Percentiles rank a stretch among this genome's conserved stretches.
Evolutionary conservation across 2,888 invertebrate genomes (phyloP).

Genomic region (Caenorhabditis uteleia): DNA sequence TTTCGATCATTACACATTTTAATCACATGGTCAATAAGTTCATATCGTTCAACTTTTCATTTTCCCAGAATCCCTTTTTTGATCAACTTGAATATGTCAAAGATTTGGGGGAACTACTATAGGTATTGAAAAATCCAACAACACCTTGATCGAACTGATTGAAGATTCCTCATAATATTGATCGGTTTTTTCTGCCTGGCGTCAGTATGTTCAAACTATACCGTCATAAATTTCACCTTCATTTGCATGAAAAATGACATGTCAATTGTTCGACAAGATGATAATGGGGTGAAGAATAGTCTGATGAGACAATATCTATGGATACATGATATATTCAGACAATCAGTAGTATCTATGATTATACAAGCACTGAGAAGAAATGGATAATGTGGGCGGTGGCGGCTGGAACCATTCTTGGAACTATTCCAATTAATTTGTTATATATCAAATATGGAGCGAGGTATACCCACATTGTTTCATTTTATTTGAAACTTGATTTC

Average conservation of each 20-base stretch:
- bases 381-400: conserved; percentile 59
- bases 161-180: conserved; percentile 33
- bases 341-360: conserved; percentile 44
- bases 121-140: no score
- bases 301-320: no score
- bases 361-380: conserved; percentile 48
- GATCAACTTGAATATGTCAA: no score
- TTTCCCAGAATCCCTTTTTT: no score
- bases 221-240: conserved; percentile 56
- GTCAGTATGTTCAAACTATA: conserved; percentile 51
- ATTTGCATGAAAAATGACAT: conserved; percentile 56
- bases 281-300: no score
- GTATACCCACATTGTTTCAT: conserved; percentile 4
- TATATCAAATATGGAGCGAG: conserved; percentile 59
- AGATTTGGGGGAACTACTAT: no score
- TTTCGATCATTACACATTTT: no score
- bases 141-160: no score
- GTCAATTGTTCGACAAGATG: neutral
- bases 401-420: conserved; percentile 55
- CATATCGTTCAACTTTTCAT: no score
- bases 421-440: conserved; percentile 56
- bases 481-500: conserved; percentile 4
- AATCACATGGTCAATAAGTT: no score
- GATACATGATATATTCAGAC: conserved; percentile 11
- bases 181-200: conserved; percentile 49